Evolutionary conservation across 92 coral and sea anemone species (phyloP).

Genomic region (Zoanthus sociatus): DNA sequence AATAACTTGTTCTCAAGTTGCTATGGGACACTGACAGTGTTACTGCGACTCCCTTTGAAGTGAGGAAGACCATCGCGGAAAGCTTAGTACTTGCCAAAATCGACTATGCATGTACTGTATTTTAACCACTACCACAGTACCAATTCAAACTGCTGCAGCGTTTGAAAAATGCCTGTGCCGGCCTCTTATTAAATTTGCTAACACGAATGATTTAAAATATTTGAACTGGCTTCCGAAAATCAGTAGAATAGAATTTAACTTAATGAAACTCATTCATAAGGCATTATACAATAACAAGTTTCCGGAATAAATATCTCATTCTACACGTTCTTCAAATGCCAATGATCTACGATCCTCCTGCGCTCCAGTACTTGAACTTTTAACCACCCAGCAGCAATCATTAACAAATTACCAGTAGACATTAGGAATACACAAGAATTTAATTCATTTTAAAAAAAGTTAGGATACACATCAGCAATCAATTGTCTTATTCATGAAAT

Average conservation of each 20-base stretch:
- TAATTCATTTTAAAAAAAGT: too few species aligned
- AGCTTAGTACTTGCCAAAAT: conserved; percentile 13
- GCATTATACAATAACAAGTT: too few species aligned
- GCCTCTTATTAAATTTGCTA: conserved; percentile 35
- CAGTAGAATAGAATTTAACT: too few species aligned
- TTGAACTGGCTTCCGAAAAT: background rate
- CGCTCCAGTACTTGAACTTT: too few species aligned
- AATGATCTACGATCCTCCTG: too few species aligned
- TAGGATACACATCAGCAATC: too few species aligned
- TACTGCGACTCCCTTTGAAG: conserved; percentile 36
- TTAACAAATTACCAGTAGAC: too few species aligned
- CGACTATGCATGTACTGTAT: conserved; percentile 24
- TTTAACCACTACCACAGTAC: conserved; percentile 47
- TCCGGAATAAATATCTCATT: background rate
- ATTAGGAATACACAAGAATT: too few species aligned
- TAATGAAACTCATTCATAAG: too few species aligned
- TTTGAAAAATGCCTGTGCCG: conserved; percentile 30
- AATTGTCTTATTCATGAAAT: too few species aligned
- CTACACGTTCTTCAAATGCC: too few species aligned
- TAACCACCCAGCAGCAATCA: background rate
- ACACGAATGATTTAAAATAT: background rate
- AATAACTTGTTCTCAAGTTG: background rate
- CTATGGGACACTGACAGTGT: conserved; percentile 45
- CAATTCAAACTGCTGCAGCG: conserved; percentile 42
- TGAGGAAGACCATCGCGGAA: conserved; percentile 50